phyloP scores from a whole-genome alignment of 2,797 vertebrate species.

The Brotogeris chrysoptera region DNA sequence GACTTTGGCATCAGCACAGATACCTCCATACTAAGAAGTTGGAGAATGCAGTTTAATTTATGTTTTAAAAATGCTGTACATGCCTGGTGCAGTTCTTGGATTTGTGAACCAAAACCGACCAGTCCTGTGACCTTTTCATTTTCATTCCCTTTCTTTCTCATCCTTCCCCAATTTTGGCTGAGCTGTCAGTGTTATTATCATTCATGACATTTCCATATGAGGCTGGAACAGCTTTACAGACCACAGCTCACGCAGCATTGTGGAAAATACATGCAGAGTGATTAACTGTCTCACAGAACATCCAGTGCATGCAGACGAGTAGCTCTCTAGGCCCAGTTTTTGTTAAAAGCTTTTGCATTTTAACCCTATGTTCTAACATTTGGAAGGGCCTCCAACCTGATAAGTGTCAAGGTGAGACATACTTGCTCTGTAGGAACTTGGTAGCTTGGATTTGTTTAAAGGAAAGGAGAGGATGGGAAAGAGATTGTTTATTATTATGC shows the following conservation, averaged over 20 bases:
- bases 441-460: not conserved
- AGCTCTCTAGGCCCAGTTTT: not conserved
- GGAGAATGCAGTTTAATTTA: not conserved
- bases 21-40: not conserved
- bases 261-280: not conserved
- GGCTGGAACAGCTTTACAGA: too few species aligned
- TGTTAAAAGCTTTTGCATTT: not conserved
- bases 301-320: not conserved
- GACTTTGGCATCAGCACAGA: not conserved
- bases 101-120: not conserved
- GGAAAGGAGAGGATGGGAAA: not conserved
- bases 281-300: not conserved
- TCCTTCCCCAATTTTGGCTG: not conserved
- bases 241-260: accelerated
- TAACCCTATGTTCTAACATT: not conserved
- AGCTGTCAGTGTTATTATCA: not conserved
- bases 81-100: not conserved
- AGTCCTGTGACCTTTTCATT: not conserved
- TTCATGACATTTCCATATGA: not conserved
- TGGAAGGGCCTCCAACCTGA: not conserved
- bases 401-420: not conserved
- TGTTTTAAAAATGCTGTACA: not conserved
- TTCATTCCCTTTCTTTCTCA: not conserved
- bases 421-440: not conserved
- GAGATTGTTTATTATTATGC: not conserved